Evolutionary conservation across 1,140 invertebrate species (phyloP).

Genomic region (Holotrichia oblita): DNA sequence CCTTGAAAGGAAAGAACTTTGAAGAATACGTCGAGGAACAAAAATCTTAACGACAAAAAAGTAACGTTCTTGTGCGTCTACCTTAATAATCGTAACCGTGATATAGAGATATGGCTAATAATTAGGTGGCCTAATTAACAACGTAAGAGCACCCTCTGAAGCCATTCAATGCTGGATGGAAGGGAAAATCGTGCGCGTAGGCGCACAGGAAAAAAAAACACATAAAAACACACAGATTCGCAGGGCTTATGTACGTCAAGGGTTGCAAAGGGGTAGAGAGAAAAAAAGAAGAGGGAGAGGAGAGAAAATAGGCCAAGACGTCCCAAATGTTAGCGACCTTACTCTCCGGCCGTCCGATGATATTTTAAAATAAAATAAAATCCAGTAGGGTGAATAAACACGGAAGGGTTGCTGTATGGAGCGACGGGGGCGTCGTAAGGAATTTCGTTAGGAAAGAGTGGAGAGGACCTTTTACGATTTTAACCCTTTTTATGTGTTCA

Average conservation of each 20-base stretch:
- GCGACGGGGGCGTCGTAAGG: slow-evolving; percentile 7
- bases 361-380: slow-evolving; percentile 39
- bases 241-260: slow-evolving; percentile 30
- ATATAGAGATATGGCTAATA: slow-evolving; percentile 37
- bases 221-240: slow-evolving; percentile 35
- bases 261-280: not conserved
- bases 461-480: slow-evolving; percentile 45
- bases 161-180: slow-evolving; percentile 25
- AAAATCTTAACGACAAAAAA: slow-evolving; percentile 34
- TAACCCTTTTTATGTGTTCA: slow-evolving; percentile 53
- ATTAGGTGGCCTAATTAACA: slow-evolving; percentile 36
- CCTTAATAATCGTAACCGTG: slow-evolving; percentile 36
- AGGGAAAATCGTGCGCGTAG: slow-evolving; percentile 32
- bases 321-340: slow-evolving; percentile 30
- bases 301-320: slow-evolving; percentile 36
- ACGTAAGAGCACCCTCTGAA: slow-evolving; percentile 34
- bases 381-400: slow-evolving; percentile 35
- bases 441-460: slow-evolving; percentile 23
- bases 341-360: slow-evolving; percentile 28
- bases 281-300: slow-evolving; percentile 18
- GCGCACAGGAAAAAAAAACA: slow-evolving; percentile 35
- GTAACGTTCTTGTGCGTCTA: slow-evolving; percentile 31
- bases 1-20: slow-evolving; percentile 3
- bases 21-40: not conserved
- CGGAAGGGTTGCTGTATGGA: slow-evolving; percentile 34